A percentile compares a stretch with the other conserved stretches of the same genome.
Conservation (phyloP, 2,797 vertebrate species). For the Ataeniobius toweri region DNA sequence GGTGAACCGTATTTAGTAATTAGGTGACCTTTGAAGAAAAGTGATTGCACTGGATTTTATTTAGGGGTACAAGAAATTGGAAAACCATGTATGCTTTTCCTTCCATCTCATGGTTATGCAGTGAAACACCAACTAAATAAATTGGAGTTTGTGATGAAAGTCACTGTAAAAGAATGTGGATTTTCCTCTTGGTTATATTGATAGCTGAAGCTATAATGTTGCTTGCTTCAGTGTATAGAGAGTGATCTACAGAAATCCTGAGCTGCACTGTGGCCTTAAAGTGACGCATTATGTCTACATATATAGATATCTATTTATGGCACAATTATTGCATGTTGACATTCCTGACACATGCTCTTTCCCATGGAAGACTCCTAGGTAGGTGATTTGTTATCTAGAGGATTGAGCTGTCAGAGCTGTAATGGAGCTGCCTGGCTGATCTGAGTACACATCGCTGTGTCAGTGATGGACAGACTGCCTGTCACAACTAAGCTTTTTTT, state of each 20-base stretch:
- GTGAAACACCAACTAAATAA: neutral
- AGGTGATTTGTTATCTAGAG: conserved; percentile 57
- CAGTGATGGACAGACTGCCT: conserved; percentile 24
- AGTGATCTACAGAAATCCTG: neutral
- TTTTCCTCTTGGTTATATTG: neutral
- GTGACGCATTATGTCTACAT: neutral
- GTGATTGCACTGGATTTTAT: too few relatives aligned
- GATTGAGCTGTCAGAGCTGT: conserved; percentile 53
- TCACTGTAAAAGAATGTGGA: neutral
- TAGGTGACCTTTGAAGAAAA: too few relatives aligned
- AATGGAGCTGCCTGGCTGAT: conserved; percentile 47
- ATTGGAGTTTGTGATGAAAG: neutral
- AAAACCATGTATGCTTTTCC: neutral
- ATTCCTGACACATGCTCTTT: conserved; percentile 48
- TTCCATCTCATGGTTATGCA: neutral
- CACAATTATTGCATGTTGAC: conserved; percentile 40
- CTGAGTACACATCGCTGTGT: conserved; percentile 27
- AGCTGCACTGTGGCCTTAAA: neutral
- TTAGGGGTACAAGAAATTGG: neutral
- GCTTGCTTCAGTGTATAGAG: conserved; percentile 7
- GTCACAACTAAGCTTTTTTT: conserved; percentile 27
- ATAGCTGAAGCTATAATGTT: neutral
- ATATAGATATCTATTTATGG: neutral
- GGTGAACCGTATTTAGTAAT: neutral
- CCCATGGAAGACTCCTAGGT: conserved; percentile 27